Evolutionary conservation across 2,113 vertebrate species (phyloP).

Genomic region (Telmatochromis sp.): DNA sequence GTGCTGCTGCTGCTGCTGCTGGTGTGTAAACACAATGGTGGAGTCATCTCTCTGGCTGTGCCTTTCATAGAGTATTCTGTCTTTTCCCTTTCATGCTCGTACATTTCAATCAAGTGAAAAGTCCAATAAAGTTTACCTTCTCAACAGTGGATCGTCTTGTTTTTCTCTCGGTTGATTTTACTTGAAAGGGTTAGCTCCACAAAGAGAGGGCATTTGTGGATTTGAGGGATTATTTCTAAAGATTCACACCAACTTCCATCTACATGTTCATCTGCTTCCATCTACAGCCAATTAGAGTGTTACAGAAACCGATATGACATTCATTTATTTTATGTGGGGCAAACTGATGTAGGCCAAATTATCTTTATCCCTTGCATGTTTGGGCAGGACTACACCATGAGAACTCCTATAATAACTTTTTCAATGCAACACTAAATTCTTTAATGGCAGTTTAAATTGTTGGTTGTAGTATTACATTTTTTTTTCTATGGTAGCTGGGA

Average conservation of each 20-base stretch:
- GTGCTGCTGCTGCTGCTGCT: background rate
- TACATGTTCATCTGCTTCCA: background rate
- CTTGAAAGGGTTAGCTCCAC: background rate
- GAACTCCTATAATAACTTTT: background rate
- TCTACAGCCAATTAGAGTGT: background rate
- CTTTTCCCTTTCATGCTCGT: constrained; percentile 14
- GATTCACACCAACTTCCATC: background rate
- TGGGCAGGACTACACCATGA: background rate
- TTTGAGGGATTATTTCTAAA: background rate
- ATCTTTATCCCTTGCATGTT: background rate
- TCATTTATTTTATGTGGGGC: background rate
- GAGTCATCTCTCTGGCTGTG: constrained; percentile 18
- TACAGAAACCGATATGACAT: background rate
- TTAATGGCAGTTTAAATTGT: background rate
- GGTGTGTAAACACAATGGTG: constrained; percentile 1
- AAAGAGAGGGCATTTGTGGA: background rate
- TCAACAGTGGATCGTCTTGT: background rate
- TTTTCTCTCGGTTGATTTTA: background rate
- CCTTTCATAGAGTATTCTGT: constrained; percentile 33
- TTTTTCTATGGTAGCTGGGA: background rate
- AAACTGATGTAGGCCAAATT: background rate
- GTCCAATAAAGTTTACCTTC: constrained; percentile 29
- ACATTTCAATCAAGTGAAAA: constrained; percentile 6
- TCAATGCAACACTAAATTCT: background rate
- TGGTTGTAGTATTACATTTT: background rate